These are phyloP conservation scores for Anaspis maculata DNA, from an alignment of 2,888 invertebrate genomes.

Conservation along the genomic window DNA sequence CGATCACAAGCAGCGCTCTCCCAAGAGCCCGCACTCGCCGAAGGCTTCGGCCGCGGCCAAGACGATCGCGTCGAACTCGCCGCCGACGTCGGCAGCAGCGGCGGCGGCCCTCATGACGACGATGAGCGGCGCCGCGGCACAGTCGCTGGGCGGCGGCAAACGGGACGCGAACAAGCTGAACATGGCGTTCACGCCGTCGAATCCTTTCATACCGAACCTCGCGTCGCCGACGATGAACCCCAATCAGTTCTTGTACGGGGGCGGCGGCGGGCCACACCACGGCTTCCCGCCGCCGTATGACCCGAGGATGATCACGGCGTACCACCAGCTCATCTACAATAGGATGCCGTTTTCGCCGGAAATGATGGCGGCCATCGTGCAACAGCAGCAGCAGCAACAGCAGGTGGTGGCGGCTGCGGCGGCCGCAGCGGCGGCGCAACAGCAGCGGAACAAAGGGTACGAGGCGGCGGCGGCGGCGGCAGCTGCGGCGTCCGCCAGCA, in stretches of 20 bases:
- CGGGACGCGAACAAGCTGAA: conserved; percentile 25
- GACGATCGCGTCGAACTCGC: background rate
- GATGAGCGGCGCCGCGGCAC: too few relatives aligned
- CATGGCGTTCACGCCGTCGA: conserved; percentile 39
- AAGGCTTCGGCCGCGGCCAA: conserved; percentile 17
- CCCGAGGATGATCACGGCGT: conserved; percentile 39
- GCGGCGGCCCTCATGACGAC: too few relatives aligned
- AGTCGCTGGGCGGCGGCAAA: conserved; percentile 13
- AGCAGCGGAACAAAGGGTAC: background rate
- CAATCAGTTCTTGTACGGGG: conserved; percentile 36
- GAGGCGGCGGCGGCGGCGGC: background rate
- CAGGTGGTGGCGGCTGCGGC: background rate
- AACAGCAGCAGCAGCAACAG: background rate
- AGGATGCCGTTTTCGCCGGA: conserved; percentile 27
- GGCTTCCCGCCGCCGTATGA: conserved; percentile 34
- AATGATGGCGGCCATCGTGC: conserved; percentile 13
- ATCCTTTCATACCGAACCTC: conserved; percentile 41
- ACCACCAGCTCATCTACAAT: conserved; percentile 33
- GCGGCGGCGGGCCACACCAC: too few relatives aligned
- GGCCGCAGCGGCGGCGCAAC: background rate
- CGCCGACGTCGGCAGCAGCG: conserved; percentile 15
- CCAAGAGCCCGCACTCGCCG: conserved; percentile 38
- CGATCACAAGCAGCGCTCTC: conserved; percentile 29
- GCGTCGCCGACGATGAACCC: conserved; percentile 37
- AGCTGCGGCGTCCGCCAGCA: conserved; percentile 7